Evolutionary conservation across 1,140 invertebrate species (phyloP), one percentile per base, ranked within the genome.

Genomic region (Anastrepha ludens): DNA sequence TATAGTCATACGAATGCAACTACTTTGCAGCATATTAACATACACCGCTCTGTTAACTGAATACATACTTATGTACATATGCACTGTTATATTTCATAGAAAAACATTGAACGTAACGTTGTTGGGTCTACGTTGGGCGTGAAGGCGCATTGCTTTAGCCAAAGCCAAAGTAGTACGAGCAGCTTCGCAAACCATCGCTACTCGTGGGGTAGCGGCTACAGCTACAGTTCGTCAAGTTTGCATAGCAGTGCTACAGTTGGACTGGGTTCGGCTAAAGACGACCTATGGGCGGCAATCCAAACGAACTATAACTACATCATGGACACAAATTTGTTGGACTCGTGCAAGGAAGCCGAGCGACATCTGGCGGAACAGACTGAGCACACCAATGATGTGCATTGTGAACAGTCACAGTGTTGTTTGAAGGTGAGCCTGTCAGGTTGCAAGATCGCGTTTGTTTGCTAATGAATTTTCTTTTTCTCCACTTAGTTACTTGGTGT

Each of bases 291-390:
- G 89, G 96, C 97, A 67, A 95, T 98, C 90, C 96, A 97, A 90
- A 96, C 97, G 44, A 97, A 97, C 93, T 98, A 98, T 94, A 96
- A 98, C 93, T 98, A 97, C 93, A 97, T 98, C 91, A 98, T 98
- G 97, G 97, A 98, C 93, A 98, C 97, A 92, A 96, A 98, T 91
- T 96, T 98, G 87, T 97, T 98, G 88, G 97, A 98, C 91, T 96
- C 96, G 89, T 98, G 97, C 94, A 96, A 96, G 93, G 96, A 93
- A 89, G 91, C 93, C 3, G 88, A 91, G 29, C 91, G 90, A 88
- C 92, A 93, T 86, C 90, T 93, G 70, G 92, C 93, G 90, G 90
- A 90, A 55, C 74, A 81, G 3, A 55, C 13, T 85, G 89, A 89
- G 50, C 29, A 29, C 29, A 86, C 89, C 60, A 89, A 88, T 58